Evolutionary conservation across 2,797 vertebrate species (phyloP).

Genomic region (Bryconaethiops microstoma): DNA sequence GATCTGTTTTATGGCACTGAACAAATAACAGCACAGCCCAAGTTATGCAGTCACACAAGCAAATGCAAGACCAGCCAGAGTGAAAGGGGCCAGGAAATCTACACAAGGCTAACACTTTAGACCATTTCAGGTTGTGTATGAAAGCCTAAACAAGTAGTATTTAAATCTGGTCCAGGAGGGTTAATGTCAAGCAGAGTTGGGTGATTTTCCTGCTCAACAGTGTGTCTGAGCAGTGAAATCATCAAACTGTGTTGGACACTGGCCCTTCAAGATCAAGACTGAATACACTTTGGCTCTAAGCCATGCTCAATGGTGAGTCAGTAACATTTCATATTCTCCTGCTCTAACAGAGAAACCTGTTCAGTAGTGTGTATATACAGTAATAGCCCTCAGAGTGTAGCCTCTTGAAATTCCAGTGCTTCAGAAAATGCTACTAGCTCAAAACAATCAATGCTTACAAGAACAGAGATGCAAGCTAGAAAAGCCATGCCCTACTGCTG

Average conservation of each 20-base stretch:
- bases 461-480: slow-evolving; percentile 38
- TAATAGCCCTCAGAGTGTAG: neutral
- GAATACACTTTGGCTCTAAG: neutral
- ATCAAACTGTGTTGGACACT: neutral
- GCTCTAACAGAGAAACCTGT: neutral
- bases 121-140: neutral
- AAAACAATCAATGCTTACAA: slow-evolving; percentile 19
- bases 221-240: neutral
- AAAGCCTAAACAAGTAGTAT: neutral
- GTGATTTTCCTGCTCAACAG: neutral
- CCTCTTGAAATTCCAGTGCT: slow-evolving; percentile 15
- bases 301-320: slow-evolving; percentile 24
- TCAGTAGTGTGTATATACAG: neutral
- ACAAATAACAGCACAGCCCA: neutral
- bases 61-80: slow-evolving; percentile 1
- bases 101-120: neutral
- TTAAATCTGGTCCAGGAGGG: neutral
- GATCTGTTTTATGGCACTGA: neutral
- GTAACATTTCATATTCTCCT: slow-evolving; percentile 40
- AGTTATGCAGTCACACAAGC: neutral
- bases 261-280: neutral
- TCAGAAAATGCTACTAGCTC: slow-evolving; percentile 54
- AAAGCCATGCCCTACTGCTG: slow-evolving; percentile 29
- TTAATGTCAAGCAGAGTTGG: neutral
- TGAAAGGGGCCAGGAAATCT: neutral